A percentile compares a stretch with the other conserved stretches of the same genome.
Conservation (phyloP, 2,113 vertebrate species). For the Loxodonta africana region DNA sequence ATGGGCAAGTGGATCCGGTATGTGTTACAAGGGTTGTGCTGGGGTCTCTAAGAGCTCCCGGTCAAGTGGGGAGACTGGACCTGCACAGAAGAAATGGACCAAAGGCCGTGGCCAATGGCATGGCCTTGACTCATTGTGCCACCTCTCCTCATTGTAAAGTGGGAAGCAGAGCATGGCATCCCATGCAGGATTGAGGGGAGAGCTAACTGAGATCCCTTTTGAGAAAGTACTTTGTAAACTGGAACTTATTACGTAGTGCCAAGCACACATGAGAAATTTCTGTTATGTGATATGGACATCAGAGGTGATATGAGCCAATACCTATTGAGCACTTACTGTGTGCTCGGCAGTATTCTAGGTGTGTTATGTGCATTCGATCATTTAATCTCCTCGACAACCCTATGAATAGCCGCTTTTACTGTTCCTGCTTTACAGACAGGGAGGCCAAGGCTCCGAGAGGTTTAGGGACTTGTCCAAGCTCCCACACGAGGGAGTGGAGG, state of each 20-base stretch:
- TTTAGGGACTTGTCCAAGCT: background rate
- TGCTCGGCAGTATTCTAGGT: background rate
- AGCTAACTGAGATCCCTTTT: background rate
- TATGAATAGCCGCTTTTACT: background rate
- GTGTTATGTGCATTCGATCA: fast-evolving
- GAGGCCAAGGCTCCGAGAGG: background rate
- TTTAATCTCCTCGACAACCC: background rate
- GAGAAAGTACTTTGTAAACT: background rate
- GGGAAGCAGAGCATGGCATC: background rate
- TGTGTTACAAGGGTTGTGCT: fast-evolving
- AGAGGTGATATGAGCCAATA: fast-evolving
- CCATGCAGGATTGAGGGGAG: fast-evolving
- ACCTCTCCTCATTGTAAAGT: background rate
- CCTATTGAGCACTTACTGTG: fast-evolving
- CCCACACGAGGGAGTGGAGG: background rate
- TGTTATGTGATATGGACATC: fast-evolving
- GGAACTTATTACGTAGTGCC: background rate
- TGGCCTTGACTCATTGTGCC: background rate
- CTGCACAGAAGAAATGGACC: background rate
- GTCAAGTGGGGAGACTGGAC: background rate
- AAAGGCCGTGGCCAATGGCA: fast-evolving
- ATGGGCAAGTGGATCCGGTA: background rate
- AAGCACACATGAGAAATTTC: background rate
- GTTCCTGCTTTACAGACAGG: background rate
- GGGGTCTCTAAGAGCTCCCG: fast-evolving